Conservation (phyloP, 2,797 vertebrate species). For the Champsocephalus esox region DNA sequence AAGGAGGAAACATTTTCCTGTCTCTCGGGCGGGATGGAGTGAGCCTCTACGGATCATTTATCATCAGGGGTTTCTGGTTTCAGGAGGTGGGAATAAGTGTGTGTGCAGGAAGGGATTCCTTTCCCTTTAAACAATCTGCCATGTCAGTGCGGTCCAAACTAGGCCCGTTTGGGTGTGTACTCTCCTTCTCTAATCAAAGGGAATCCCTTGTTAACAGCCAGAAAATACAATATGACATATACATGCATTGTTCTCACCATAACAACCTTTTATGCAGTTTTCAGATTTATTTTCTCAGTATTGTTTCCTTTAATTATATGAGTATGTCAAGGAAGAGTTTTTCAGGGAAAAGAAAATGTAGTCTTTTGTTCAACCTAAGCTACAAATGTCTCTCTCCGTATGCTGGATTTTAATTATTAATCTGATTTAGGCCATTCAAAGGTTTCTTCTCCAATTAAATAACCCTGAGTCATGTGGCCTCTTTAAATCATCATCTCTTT, state of each 20-base stretch:
- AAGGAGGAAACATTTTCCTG: slow-evolving; percentile 40
- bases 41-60: slow-evolving; percentile 40
- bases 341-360: neutral
- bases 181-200: slow-evolving; percentile 64
- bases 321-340: slow-evolving; percentile 8
- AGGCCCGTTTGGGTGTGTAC: slow-evolving; percentile 69
- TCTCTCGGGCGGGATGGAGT: slow-evolving; percentile 22
- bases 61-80: slow-evolving; percentile 68
- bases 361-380: neutral
- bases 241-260: neutral
- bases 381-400: neutral
- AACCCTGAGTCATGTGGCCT: slow-evolving; percentile 7
- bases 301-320: slow-evolving; percentile 13
- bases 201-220: slow-evolving; percentile 71
- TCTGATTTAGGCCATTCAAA: slow-evolving; percentile 11
- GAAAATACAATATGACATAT: slow-evolving; percentile 27
- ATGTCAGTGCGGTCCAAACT: slow-evolving; percentile 74
- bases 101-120: slow-evolving; percentile 67
- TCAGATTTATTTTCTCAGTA: neutral
- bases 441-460: slow-evolving; percentile 26
- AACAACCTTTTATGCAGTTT: neutral
- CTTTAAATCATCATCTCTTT: slow-evolving; percentile 27
- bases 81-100: slow-evolving; percentile 66
- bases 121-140: slow-evolving; percentile 77
- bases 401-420: slow-evolving; percentile 10